Evolutionary conservation across 2,888 invertebrate genomes (phyloP).

Genomic region (Macaria liturata): DNA sequence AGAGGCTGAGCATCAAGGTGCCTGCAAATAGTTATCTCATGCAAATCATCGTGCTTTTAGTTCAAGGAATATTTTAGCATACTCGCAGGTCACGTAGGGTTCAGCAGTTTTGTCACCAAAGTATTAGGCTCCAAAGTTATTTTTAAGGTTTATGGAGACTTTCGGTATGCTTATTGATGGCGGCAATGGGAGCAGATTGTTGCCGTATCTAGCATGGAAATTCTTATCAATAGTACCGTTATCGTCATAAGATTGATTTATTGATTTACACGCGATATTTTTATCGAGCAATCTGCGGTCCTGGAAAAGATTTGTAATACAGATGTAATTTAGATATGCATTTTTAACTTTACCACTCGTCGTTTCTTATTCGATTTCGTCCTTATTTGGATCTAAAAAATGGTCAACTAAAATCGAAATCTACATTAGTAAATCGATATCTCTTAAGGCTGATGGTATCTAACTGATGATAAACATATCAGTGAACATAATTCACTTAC

Average conservation of each 20-base stretch:
- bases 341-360: too few species aligned
- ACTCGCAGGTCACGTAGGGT: conserved; percentile 16
- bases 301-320: conserved; percentile 56
- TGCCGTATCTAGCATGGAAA: conserved; percentile 78
- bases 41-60: conserved; percentile 20
- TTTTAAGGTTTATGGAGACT: conserved; percentile 59
- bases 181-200: conserved; percentile 74
- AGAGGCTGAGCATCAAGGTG: too few species aligned
- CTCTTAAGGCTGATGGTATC: too few species aligned
- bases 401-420: too few species aligned
- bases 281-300: conserved; percentile 39
- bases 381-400: too few species aligned
- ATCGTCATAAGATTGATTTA: conserved; percentile 44
- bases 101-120: conserved; percentile 15
- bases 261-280: conserved; percentile 42
- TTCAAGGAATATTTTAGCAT: conserved; percentile 19
- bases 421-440: too few species aligned
- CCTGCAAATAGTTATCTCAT: conserved; percentile 2
- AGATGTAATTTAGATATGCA: conserved; percentile 6
- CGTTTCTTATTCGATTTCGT: too few species aligned
- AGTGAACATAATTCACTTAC: conserved; percentile 59
- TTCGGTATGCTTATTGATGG: conserved; percentile 77
- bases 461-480: too few species aligned
- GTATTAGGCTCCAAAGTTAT: conserved; percentile 40
- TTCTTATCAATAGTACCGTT: conserved; percentile 69